phyloP scores from a whole-genome alignment of 2,113 vertebrate genomes.

The Percopsis transmontana region DNA sequence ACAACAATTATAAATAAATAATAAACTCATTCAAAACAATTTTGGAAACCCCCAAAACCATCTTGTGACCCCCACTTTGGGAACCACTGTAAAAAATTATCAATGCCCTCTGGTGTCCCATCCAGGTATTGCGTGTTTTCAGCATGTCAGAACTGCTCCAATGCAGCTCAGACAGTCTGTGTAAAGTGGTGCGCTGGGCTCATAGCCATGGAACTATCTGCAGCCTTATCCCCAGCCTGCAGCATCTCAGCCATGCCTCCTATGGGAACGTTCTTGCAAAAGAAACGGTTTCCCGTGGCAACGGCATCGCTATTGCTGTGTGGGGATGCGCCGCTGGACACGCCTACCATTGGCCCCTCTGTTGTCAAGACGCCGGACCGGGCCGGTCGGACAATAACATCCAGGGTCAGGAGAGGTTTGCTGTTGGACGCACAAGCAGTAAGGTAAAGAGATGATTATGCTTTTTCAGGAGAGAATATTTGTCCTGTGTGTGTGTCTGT shows the following conservation, averaged over 20 bases:
- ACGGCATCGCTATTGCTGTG: conserved; percentile 64
- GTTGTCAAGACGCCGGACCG: background rate
- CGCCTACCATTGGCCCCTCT: conserved; percentile 89
- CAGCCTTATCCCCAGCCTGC: conserved; percentile 88
- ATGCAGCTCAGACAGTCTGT: conserved; percentile 83
- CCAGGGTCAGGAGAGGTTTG: conserved; percentile 26
- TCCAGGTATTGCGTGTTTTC: background rate
- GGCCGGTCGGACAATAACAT: background rate
- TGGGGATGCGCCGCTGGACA: conserved; percentile 90
- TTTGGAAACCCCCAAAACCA: too few species aligned
- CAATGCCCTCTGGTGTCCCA: background rate
- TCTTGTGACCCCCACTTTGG: too few species aligned
- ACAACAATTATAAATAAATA: too few species aligned
- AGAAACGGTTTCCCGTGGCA: background rate
- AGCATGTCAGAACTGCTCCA: conserved; percentile 25
- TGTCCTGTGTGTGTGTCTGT: too few species aligned
- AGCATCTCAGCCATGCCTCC: conserved; percentile 84
- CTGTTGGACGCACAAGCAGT: background rate
- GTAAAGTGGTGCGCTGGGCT: conserved; percentile 92
- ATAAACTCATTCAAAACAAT: too few species aligned
- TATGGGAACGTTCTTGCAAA: conserved; percentile 74
- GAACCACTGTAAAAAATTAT: too few species aligned
- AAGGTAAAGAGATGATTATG: conserved; percentile 16
- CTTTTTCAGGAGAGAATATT: background rate
- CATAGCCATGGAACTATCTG: conserved; percentile 94